phyloP scores from a whole-genome alignment of 2,888 invertebrate species.

The Kuschelorhynchus macadamiae region DNA sequence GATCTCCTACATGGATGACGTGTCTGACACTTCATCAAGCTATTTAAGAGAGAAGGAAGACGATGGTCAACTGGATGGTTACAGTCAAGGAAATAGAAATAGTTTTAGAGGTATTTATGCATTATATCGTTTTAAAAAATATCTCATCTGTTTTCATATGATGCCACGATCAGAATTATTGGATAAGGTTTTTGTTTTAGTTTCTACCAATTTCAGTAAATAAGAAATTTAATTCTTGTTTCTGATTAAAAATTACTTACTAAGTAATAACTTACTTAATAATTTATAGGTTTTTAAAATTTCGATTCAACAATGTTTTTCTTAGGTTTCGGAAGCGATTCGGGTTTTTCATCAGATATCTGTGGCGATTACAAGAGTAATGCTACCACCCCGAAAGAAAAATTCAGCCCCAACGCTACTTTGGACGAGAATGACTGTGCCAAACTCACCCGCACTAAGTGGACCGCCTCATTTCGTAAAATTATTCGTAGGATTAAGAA shows the following conservation, averaged over 20 bases:
- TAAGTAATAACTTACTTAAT: too few species aligned
- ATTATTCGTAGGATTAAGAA: constrained; percentile 68
- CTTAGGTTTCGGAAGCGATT: constrained; percentile 68
- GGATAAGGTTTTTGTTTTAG: too few species aligned
- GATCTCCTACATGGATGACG: constrained; percentile 67
- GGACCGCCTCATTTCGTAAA: constrained; percentile 76
- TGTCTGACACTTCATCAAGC: constrained; percentile 63
- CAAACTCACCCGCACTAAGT: constrained; percentile 71
- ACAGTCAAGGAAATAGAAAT: constrained; percentile 61
- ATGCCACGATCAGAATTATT: too few species aligned
- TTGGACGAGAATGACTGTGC: constrained; percentile 68
- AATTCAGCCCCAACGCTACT: constrained; percentile 64
- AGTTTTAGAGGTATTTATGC: constrained; percentile 63
- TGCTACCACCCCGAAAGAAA: constrained; percentile 65
- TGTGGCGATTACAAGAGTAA: constrained; percentile 68
- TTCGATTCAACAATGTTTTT: neutral
- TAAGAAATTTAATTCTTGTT: too few species aligned
- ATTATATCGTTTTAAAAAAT: too few species aligned
- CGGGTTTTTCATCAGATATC: constrained; percentile 71
- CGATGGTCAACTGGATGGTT: constrained; percentile 56
- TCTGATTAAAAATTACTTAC: too few species aligned
- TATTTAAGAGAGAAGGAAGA: constrained; percentile 58
- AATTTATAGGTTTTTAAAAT: too few species aligned
- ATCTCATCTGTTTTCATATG: too few species aligned
- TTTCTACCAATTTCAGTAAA: too few species aligned